Evolutionary conservation across 2,888 invertebrate genomes (phyloP).

Genomic region (Epirrhoe tristata): DNA sequence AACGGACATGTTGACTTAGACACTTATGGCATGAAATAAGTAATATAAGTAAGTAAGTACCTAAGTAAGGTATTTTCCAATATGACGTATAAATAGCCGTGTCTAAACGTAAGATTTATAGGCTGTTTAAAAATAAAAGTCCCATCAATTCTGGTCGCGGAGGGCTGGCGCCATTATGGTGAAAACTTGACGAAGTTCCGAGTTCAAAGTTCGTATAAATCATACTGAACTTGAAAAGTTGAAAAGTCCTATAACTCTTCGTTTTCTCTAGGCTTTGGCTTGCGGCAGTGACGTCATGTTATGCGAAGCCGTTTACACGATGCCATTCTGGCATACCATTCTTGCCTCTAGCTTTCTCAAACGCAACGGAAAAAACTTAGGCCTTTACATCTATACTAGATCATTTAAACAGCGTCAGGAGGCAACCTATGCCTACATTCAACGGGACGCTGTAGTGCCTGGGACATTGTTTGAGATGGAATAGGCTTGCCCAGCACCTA

Average conservation of each 20-base stretch:
- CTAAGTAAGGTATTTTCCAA: too few species aligned
- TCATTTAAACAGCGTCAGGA: too few species aligned
- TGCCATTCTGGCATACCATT: neutral
- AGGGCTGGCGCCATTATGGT: conserved; percentile 22
- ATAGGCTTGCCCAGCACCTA: too few species aligned
- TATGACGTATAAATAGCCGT: conserved; percentile 1
- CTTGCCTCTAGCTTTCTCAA: too few species aligned
- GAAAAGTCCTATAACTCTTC: neutral
- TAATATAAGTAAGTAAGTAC: too few species aligned
- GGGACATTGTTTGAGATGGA: too few species aligned
- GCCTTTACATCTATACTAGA: too few species aligned
- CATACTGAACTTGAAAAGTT: conserved; percentile 9
- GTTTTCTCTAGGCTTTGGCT: neutral
- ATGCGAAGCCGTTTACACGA: neutral
- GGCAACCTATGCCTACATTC: too few species aligned
- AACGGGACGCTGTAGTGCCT: too few species aligned
- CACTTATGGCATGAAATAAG: too few species aligned
- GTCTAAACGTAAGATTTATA: conserved; percentile 35
- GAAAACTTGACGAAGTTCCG: conserved; percentile 8
- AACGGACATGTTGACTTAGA: too few species aligned
- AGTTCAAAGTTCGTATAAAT: conserved; percentile 19
- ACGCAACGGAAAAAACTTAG: too few species aligned
- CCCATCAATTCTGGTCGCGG: conserved; percentile 29
- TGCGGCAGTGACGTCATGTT: neutral
- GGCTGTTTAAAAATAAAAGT: conserved; percentile 29